Base-by-base conservation (phyloP, 2,888 invertebrate species). In the Thymelicus sylvestris region DNA sequence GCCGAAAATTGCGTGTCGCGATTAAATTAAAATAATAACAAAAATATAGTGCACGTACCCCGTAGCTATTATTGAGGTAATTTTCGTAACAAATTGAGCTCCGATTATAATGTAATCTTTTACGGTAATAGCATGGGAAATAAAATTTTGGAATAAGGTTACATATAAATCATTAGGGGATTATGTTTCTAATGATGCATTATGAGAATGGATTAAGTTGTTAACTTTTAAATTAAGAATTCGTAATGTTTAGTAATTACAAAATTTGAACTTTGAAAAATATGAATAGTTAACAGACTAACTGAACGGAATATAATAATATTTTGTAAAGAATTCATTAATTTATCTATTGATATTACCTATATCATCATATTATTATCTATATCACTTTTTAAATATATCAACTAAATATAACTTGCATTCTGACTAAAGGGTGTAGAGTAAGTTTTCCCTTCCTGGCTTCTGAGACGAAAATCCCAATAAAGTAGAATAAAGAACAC, bases 21-120 rank as follows among this genome's bases (percentile, higher is more conserved):
- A 68, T 63, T 52, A 68, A 73, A 73, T 74, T 67, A 71, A 70
- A 67, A 68, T 74, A 74, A 74, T 74, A 72, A 71, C 72, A 60
- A 73, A 74, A 72, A 66, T 74, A 59, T 67, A 67, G 59, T 39
- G 50, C 47, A 50, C 52, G 59, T 59, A 50, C 19, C 39, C 38
- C 31, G 57, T 39, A 48, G 41, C 57, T 63, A 64, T 64, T 69
- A 68, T 13, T 47, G 59, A 59, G 64, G 69, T 41, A 48, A 69
- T 64, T 69, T 69, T 59, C 12, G 44, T 59, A 69, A 64, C 64
- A 69, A 68, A 69, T 69, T 59, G 64, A 24, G 69, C 59, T 59
- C 48, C 64, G 13, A 69, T 69, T 69, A 63, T 69, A 31, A 38
- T 15, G 48, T 59, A 67, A 69, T 64, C 63, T 69, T 69, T 64